A percentile compares a stretch with the other conserved stretches of the same genome.
phyloP scores from a whole-genome alignment of 2,113 vertebrate species.

The Cairina moschata region DNA sequence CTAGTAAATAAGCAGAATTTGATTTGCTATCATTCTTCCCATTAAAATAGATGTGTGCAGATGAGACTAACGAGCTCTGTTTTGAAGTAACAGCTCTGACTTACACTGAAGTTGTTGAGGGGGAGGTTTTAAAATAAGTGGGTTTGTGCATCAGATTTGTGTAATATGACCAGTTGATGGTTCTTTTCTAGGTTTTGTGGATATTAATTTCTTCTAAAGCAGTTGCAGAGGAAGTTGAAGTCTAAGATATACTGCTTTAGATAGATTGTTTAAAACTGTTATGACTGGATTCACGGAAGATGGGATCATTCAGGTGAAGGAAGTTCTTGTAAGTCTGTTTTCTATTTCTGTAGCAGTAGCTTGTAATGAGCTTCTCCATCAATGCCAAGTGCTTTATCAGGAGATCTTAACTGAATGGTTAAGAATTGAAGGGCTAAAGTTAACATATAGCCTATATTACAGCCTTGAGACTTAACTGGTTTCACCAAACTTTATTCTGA shows the following conservation, averaged over 20 bases:
- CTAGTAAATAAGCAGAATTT: not conserved
- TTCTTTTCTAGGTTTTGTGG: not conserved
- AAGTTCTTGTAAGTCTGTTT: constrained; percentile 46
- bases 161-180: not conserved
- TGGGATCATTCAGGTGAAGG: constrained; percentile 23
- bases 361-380: not conserved
- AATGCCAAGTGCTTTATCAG: constrained; percentile 51
- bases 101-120: not conserved
- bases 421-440: constrained; percentile 71
- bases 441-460: constrained; percentile 55
- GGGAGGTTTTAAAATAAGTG: not conserved
- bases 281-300: constrained; percentile 9
- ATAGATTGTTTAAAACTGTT: not conserved
- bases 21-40: not conserved
- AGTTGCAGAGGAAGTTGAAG: constrained; percentile 34
- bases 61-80: not conserved
- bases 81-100: not conserved
- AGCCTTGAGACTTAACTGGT: constrained; percentile 47
- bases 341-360: not conserved
- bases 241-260: constrained; percentile 24
- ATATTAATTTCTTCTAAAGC: constrained; percentile 31
- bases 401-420: constrained; percentile 59
- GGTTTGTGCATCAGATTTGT: not conserved
- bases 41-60: not conserved
- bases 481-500: constrained; percentile 35